Base-by-base conservation (phyloP, 2,888 invertebrate species). In the Dendrolimus pini region DNA sequence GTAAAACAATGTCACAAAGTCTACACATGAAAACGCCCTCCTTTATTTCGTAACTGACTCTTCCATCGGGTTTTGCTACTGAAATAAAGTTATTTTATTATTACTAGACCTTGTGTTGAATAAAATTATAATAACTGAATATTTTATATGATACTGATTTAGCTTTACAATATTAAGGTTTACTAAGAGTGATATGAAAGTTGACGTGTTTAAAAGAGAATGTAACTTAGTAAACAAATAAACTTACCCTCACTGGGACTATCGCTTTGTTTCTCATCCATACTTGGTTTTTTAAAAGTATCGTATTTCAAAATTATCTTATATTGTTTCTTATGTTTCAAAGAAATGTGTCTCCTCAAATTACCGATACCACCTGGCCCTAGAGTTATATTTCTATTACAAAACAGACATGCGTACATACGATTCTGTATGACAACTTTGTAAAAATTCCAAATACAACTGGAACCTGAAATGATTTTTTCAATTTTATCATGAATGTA, bases 391-490 rank as follows among this genome's bases (percentile, higher is more conserved):
- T 52, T 18, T 18, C 41, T 41, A 6, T 12, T 9, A 41, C 59
- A 59, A 54, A 59, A 59, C 9, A 54, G 12, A 41, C 59, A 59
- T 53, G 41, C 52, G 18, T 59, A 59, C 52, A 54, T 30, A 7
- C 12, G 10, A 52, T 41, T 41, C 7, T 52, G 47, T 2, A 13
- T 0, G 7, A 56, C 7, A n/a, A 41, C 41, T 14, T 42, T 13
- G 12, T 52, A 59, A 47, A 59, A 59, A 52, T 59, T 59, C 59
- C 59, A 59, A 56, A 59, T 13, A 12, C 59, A 59, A n/a, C 56
- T 59, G 6, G 41, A 9, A 54, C 30, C 30, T 30, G 30, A 30
- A 30, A 30, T 30, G 30, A 30, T 30, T 30, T 30, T 30, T 30
- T 30, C 14, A 30, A 30, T 30, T 30, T 30, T 30, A 30, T 30